Base-by-base conservation (phyloP, 2,888 invertebrate species). In the Lithodes maja region DNA sequence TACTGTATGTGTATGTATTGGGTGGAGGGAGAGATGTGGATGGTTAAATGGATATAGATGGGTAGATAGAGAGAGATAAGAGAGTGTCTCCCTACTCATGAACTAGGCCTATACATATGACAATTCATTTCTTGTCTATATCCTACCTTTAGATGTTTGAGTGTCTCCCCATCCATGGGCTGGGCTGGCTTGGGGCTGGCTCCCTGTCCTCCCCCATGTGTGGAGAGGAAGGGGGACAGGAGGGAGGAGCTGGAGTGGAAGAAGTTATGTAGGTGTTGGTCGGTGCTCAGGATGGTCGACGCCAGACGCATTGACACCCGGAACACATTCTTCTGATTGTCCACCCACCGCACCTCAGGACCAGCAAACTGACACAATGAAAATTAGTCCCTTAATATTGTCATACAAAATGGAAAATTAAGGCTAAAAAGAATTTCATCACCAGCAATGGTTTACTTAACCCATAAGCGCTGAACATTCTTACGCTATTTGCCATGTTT, bases 261-360 rank as follows among this genome's bases (percentile, higher is more conserved):
- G 92, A 99, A 95, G 93, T 97, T 97, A 93, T 97, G 97, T 87
- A 99, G 94, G 94, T 98, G 98, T 89, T 95, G 95, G 94, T 99
- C 98, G 85, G 96, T 96, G 0, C 98, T 98, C 87, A 97, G 96
- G 9, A 99, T 97, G 0, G 99, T 98, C 0, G 99, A 99, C 92
- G 97, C 96, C 77, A 99, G 95, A 83, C 97, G 96, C 86, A 98
- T 95, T 81, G 96, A 96, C 68, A 98, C 96, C 61, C 96, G 96
- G 93, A 99, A 99, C 9, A 99, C 95, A 12, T 96, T 97, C 92
- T 97, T 96, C 92, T 98, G 98, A 80, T 96, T 96, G 94, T 99
- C 99, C 79, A 99, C 97, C 98, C 98, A 98, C 92, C 96, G 96
- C 7, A 99, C 96, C 92, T 99, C 99, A 0, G 98, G 97, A 0